Evolutionary conservation across 1,140 invertebrate genomes (phyloP).

Genomic region (Batillaria attramentaria): DNA sequence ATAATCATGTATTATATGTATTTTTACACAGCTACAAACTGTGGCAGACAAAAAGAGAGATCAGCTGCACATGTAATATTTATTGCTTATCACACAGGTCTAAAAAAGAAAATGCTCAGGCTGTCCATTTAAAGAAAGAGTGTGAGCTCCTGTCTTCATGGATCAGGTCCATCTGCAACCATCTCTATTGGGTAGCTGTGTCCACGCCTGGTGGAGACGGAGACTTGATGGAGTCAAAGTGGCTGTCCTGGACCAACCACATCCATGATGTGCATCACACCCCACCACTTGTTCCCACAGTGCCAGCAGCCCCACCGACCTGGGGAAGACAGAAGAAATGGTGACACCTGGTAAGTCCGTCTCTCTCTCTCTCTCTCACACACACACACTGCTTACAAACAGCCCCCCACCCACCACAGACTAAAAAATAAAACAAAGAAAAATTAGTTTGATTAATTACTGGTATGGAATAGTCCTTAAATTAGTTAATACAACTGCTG

Average conservation of each 20-base stretch:
- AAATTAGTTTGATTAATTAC: not conserved
- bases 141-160: constrained; percentile 16
- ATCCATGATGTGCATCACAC: constrained; percentile 36
- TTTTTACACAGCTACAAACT: too few relatives aligned
- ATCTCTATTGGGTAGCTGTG: constrained; percentile 45
- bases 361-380: too few relatives aligned
- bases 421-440: constrained; percentile 26
- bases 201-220: constrained; percentile 37
- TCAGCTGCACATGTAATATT: not conserved
- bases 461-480: not conserved
- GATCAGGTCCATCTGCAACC: constrained; percentile 40
- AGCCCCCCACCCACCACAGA: too few relatives aligned
- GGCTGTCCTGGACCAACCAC: constrained; percentile 31
- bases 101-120: constrained; percentile 34
- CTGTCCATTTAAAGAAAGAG: constrained; percentile 34
- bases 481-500: not conserved
- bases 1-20: too few relatives aligned
- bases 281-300: too few relatives aligned
- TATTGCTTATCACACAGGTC: constrained; percentile 22
- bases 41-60: too few relatives aligned
- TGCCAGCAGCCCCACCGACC: too few relatives aligned
- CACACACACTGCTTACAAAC: too few relatives aligned
- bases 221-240: constrained; percentile 40
- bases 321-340: too few relatives aligned
- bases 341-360: too few relatives aligned